Percentiles rank a stretch among this genome's conserved stretches.
phyloP scores from a whole-genome alignment of 2,797 vertebrate genomes.

The Valencia hispanica region DNA sequence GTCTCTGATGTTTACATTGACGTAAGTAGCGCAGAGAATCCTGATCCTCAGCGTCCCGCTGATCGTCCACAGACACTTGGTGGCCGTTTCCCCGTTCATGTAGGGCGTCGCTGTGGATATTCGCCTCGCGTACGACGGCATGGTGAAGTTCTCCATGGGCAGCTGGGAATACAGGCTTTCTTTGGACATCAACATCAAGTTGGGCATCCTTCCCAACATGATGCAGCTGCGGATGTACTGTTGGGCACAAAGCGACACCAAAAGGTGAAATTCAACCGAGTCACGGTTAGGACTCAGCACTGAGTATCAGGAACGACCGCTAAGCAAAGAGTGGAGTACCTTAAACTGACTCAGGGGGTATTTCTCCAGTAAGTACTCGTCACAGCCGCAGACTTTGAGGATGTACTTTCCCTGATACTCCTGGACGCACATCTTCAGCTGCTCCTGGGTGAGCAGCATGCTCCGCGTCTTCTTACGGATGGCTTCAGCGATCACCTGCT shows the following conservation, averaged over 20 bases:
- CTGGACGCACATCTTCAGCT: slow-evolving; percentile 98
- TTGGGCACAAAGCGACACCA: slow-evolving; percentile 51
- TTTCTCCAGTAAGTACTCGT: slow-evolving; percentile 98
- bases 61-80: slow-evolving; percentile 95
- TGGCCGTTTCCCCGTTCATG: slow-evolving; percentile 97
- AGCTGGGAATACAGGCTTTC: slow-evolving; percentile 96
- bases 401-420: slow-evolving; percentile 99
- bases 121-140: slow-evolving; percentile 95
- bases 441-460: slow-evolving; percentile 96
- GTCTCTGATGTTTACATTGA: slow-evolving; percentile 99
- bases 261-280: slow-evolving; percentile 20
- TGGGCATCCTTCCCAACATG: slow-evolving; percentile 98
- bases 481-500: slow-evolving; percentile 98
- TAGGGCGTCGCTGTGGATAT: slow-evolving; percentile 98
- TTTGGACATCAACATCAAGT: slow-evolving; percentile 98
- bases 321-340: slow-evolving; percentile 77
- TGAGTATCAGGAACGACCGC: too few relatives aligned
- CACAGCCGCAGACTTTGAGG: slow-evolving; percentile 98
- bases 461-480: slow-evolving; percentile 98
- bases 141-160: slow-evolving; percentile 93
- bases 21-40: slow-evolving; percentile 97
- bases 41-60: slow-evolving; percentile 93
- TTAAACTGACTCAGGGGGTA: slow-evolving; percentile 99
- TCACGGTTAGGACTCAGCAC: background rate
- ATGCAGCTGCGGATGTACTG: slow-evolving; percentile 99